Evolutionary conservation across 2,113 vertebrate species (phyloP).

Genomic region (Brienomyrus longianalis): DNA sequence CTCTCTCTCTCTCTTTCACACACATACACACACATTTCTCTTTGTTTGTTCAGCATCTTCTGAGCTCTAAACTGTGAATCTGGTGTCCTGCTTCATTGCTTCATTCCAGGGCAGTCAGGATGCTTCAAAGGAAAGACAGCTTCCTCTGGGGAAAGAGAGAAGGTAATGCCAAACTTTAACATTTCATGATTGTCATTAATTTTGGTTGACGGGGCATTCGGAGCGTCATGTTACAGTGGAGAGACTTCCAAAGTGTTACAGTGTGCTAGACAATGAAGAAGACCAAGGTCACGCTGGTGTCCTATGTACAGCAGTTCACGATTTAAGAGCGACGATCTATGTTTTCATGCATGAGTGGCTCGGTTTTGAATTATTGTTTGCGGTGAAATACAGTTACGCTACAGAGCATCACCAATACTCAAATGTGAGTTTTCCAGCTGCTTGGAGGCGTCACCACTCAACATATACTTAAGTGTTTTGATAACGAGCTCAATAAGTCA

Average conservation of each 20-base stretch:
- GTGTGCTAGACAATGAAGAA: background rate
- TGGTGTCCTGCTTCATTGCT: conserved; percentile 41
- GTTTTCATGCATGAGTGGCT: background rate
- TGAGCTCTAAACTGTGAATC: background rate
- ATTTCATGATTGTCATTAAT: background rate
- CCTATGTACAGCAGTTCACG: background rate
- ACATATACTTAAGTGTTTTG: background rate
- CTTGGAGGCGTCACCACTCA: background rate
- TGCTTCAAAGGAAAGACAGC: conserved; percentile 60
- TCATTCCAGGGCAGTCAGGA: conserved; percentile 34
- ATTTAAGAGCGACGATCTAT: background rate
- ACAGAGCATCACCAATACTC: background rate
- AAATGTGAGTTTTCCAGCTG: background rate
- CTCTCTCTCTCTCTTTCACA: background rate
- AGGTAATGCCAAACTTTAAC: conserved; percentile 40
- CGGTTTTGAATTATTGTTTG: background rate
- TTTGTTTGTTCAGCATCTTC: background rate
- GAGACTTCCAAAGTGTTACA: background rate
- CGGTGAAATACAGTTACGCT: background rate
- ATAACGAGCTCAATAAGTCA: background rate
- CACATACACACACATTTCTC: background rate
- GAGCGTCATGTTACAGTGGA: background rate
- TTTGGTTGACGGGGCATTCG: background rate
- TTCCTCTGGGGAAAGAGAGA: conserved; percentile 60
- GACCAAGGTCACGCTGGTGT: background rate